These are phyloP conservation scores for Pseudorasbora parva DNA, from an alignment of 2,113 vertebrate species.

Conservation along the genomic window DNA sequence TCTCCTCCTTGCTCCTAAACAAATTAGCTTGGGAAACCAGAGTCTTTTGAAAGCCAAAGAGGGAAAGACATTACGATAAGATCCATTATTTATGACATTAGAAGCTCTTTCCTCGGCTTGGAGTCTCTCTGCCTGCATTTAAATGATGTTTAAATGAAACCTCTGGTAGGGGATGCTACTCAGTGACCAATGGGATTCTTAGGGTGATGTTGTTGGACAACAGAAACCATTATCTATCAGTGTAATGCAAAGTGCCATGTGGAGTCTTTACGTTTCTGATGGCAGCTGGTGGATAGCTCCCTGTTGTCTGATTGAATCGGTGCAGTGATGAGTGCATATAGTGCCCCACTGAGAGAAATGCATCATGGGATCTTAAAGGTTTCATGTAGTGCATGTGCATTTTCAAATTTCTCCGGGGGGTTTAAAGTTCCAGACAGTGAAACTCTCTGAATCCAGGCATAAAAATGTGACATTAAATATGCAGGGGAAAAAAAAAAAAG, in stretches of 20 bases:
- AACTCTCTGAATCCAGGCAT: neutral
- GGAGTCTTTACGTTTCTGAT: neutral
- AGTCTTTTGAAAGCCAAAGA: conserved; percentile 9
- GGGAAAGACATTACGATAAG: conserved; percentile 24
- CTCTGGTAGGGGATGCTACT: conserved; percentile 10
- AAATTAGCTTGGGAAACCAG: conserved; percentile 15
- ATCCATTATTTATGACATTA: conserved; percentile 31
- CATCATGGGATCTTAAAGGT: neutral
- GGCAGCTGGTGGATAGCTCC: too few species aligned
- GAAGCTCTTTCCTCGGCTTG: conserved; percentile 13
- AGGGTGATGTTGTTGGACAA: conserved; percentile 12
- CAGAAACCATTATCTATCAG: conserved; percentile 22
- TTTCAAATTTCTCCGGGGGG: neutral
- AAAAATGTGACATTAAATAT: neutral
- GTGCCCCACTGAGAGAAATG: neutral
- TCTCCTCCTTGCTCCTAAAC: neutral
- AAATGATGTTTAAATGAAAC: conserved; percentile 28
- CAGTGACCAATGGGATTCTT: conserved; percentile 11
- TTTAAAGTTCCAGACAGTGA: neutral
- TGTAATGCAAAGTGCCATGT: conserved; percentile 3
- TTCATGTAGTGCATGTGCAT: neutral
- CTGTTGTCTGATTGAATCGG: conserved; percentile 1
- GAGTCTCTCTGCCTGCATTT: conserved; percentile 26
- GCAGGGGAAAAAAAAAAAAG: too few species aligned
- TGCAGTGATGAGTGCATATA: neutral